Conservation (phyloP, 2,113 vertebrate genomes). For the Progne subis region DNA sequence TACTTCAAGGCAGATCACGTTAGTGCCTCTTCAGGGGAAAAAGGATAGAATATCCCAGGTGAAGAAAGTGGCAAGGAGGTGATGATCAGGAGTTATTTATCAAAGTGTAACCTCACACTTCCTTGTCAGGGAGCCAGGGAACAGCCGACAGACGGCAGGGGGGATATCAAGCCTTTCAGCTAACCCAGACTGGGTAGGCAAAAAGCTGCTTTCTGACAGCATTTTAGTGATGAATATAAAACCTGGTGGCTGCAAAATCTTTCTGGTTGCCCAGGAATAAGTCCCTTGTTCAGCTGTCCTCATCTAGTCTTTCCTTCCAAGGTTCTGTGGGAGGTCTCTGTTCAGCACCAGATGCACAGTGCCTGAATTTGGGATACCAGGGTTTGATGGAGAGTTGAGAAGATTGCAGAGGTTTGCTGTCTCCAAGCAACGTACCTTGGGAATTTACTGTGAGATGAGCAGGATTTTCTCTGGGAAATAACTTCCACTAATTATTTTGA, state of each 20-base stretch:
- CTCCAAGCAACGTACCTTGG: neutral
- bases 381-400: neutral
- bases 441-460: neutral
- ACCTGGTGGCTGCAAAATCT: neutral
- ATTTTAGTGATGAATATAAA: neutral
- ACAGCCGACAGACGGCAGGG: accelerated
- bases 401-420: neutral
- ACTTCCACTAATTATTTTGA: neutral
- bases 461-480: neutral
- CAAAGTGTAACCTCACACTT: neutral
- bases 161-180: neutral
- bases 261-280: neutral
- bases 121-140: neutral
- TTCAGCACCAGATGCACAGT: neutral
- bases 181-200: neutral
- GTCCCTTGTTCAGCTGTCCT: neutral
- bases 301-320: neutral
- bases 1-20: neutral
- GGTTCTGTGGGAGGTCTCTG: neutral
- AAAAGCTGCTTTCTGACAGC: neutral
- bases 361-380: neutral
- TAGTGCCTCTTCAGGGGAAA: neutral
- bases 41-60: neutral
- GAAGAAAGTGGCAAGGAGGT: neutral
- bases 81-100: slow-evolving; percentile 15